These are phyloP conservation scores for Drosophila pseudoobscura DNA, from an alignment of 1,140 invertebrate genomes.

Conservation along the genomic window DNA sequence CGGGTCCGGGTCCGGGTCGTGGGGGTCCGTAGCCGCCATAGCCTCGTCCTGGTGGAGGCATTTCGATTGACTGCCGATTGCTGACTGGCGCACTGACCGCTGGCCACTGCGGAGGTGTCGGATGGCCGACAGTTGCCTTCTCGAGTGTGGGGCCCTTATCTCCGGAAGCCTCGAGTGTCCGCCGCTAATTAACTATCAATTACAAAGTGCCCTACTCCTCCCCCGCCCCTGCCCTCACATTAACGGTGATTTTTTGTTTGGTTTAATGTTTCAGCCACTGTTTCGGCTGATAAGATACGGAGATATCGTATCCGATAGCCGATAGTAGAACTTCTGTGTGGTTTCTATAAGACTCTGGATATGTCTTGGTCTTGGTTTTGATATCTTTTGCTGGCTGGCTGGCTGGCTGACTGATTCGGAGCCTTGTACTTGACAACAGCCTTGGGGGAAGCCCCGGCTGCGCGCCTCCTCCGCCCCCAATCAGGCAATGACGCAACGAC, in stretches of 20 bases:
- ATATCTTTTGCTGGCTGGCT: background rate
- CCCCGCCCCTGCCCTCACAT: constrained; percentile 7
- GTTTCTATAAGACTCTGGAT: constrained; percentile 32
- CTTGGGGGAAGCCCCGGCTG: constrained; percentile 28
- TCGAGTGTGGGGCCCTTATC: constrained; percentile 14
- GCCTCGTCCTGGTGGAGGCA: constrained; percentile 69
- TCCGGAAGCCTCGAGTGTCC: constrained; percentile 28
- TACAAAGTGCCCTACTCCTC: constrained; percentile 15
- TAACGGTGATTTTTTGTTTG: constrained; percentile 54
- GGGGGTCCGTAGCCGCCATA: constrained; percentile 57
- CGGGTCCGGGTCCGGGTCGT: constrained; percentile 43
- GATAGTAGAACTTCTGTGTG: constrained; percentile 27
- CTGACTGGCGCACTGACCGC: constrained; percentile 44
- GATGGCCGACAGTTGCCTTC: constrained; percentile 18
- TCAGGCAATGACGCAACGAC: constrained; percentile 39
- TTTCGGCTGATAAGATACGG: constrained; percentile 60
- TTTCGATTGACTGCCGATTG: constrained; percentile 37
- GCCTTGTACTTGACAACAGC: background rate
- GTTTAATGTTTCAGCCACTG: constrained; percentile 18
- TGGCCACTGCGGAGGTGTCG: background rate
- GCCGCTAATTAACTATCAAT: constrained; percentile 74
- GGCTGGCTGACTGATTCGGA: background rate
- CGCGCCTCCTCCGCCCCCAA: constrained; percentile 11
- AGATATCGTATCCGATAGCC: background rate
- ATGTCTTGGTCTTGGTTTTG: background rate